phyloP scores from a whole-genome alignment of 1,140 invertebrate genomes.

The Colletes gigas region DNA sequence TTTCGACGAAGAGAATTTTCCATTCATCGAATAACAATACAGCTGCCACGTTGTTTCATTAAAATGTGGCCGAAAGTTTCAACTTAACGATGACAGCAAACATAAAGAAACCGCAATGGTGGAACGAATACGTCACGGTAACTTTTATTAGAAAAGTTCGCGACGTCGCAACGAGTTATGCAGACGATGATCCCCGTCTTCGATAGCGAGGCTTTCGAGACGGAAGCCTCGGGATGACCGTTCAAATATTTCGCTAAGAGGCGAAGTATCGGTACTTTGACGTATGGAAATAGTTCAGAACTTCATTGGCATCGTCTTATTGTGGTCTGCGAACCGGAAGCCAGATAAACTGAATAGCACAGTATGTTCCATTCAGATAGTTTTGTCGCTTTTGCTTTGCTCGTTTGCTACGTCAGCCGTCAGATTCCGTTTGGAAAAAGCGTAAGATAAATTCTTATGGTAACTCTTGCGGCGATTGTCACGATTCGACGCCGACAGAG shows the following conservation, averaged over 20 bases:
- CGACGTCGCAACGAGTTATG: slow-evolving; percentile 60
- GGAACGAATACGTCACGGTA: slow-evolving; percentile 47
- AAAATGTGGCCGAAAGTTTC: background rate
- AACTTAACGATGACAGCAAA: background rate
- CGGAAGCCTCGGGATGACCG: background rate
- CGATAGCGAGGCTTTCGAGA: background rate
- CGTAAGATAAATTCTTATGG: no score
- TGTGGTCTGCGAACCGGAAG: no score
- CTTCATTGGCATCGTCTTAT: background rate
- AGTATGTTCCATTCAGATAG: background rate
- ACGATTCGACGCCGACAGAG: no score
- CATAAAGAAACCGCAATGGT: background rate
- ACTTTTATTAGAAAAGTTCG: slow-evolving; percentile 75
- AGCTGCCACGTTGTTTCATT: background rate
- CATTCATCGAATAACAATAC: background rate
- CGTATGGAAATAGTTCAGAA: slow-evolving; percentile 14
- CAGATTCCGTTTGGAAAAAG: no score
- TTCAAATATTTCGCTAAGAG: background rate
- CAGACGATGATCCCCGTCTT: slow-evolving; percentile 19
- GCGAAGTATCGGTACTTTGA: background rate
- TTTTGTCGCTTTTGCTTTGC: no score
- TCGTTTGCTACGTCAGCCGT: no score
- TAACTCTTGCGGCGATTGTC: no score
- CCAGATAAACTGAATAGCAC: no score
- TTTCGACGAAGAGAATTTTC: no score